Evolutionary conservation across 1,140 invertebrate species (phyloP).

Genomic region (Eupristina koningsbergeri): DNA sequence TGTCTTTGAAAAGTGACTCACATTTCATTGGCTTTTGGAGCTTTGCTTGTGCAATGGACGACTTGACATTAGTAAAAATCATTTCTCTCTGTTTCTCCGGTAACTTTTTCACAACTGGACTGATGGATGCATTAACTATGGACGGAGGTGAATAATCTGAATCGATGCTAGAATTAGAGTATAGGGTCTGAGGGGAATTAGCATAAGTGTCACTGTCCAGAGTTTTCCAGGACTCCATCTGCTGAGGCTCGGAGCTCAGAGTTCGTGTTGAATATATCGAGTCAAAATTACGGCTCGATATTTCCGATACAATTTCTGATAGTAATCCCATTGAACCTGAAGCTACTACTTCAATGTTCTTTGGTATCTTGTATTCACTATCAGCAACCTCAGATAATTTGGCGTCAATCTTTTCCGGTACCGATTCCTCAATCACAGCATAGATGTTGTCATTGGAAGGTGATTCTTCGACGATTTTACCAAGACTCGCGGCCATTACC

Average conservation of each 20-base stretch:
- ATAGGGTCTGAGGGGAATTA: constrained; percentile 73
- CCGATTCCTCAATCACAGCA: constrained; percentile 85
- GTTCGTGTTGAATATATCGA: constrained; percentile 88
- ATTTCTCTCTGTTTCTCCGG: constrained; percentile 46
- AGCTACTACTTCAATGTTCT: constrained; percentile 43
- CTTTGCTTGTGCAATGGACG: constrained; percentile 26
- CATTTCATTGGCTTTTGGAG: constrained; percentile 18
- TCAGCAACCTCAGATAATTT: constrained; percentile 37
- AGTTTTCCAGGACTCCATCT: constrained; percentile 51
- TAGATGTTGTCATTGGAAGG: constrained; percentile 84
- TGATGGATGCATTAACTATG: constrained; percentile 66
- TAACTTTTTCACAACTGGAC: constrained; percentile 66
- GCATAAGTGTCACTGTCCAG: background rate
- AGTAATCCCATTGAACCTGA: constrained; percentile 79
- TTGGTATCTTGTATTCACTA: constrained; percentile 74
- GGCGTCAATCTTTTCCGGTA: constrained; percentile 59
- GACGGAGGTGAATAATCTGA: constrained; percentile 81
- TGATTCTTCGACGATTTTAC: constrained; percentile 79
- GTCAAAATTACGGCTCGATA: constrained; percentile 87
- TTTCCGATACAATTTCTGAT: constrained; percentile 89
- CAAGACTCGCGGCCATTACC: constrained; percentile 75
- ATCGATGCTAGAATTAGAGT: constrained; percentile 79
- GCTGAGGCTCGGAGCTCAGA: constrained; percentile 69
- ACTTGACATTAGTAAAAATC: background rate
- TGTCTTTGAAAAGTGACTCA: constrained; percentile 51